These are phyloP conservation scores for Dione vanillae DNA, from an alignment of 2,888 invertebrate species.

Conservation along the genomic window DNA sequence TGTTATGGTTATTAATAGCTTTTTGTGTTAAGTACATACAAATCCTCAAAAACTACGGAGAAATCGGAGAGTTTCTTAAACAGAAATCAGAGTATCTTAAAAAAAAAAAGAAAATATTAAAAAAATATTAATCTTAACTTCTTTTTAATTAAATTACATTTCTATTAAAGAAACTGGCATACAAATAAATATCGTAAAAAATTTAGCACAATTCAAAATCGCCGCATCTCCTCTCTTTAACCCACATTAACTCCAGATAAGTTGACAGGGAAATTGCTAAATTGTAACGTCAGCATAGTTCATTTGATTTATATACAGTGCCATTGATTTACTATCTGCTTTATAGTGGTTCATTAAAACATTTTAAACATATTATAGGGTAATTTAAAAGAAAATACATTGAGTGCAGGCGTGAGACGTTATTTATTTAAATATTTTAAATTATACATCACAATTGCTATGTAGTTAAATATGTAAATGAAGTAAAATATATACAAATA, in stretches of 20 bases:
- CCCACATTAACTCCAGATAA: conserved; percentile 64
- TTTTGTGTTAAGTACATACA: too few species aligned
- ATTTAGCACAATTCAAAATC: not conserved
- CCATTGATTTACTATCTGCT: conserved; percentile 44
- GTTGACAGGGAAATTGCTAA: conserved; percentile 76
- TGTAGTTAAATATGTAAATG: conserved; percentile 16
- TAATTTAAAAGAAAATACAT: conserved; percentile 54
- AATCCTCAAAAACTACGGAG: too few species aligned
- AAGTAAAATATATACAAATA: not conserved
- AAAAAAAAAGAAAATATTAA: too few species aligned
- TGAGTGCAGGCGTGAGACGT: conserved; percentile 31
- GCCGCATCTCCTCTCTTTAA: conserved; percentile 46
- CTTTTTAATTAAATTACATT: too few species aligned
- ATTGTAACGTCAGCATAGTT: conserved; percentile 69
- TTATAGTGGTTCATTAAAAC: conserved; percentile 44
- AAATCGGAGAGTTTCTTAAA: too few species aligned
- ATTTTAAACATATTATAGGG: conserved; percentile 39
- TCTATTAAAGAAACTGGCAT: too few species aligned
- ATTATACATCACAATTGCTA: conserved; percentile 11
- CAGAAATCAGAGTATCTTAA: too few species aligned
- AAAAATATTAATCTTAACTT: too few species aligned
- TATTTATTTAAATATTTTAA: conserved; percentile 24
- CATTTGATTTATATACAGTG: conserved; percentile 63
- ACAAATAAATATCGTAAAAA: not conserved
- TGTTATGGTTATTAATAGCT: too few species aligned